Evolutionary conservation across 2,797 vertebrate species (phyloP), one percentile per base, ranked within the genome.

Genomic region (Petrocephalus schoutedeni): DNA sequence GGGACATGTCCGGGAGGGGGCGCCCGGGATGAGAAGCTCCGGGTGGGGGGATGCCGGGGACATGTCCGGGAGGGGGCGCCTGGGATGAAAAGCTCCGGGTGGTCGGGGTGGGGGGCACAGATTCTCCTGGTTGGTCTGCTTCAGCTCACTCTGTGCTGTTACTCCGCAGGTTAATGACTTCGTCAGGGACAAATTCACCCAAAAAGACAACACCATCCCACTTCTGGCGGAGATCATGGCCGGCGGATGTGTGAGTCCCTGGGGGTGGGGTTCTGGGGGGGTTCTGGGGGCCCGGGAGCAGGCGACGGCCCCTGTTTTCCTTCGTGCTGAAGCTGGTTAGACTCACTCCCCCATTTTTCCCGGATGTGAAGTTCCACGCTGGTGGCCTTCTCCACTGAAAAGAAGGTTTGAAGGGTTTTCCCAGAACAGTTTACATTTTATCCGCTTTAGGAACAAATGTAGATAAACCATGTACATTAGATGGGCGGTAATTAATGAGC

Each of bases 101-200:
- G 28, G 1, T 28, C 28, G 28, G 12, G 4, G 56, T 5, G 10
- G 45, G 58, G 10, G 7, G 6, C 19, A 28, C 19, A 21, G 45
- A 45, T 83, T 83, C 36, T n/a, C 49, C 41, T 53, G 3, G 89
- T 87, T 94, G 94, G 21, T 53, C 2, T 53, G 21, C 2, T 32
- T 14, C 51, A 32, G 51, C 45, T 57, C 28, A 32, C 6, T 23
- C 28, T 57, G 53, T 85, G 51, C 5, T 32, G 90, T 94, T 89
- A 91, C 28, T 90, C 93, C 93, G 90, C 94, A 98, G 97, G 91
- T 98, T 94, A 99, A 99, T 93, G 97, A 98, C 95, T 98, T 99
- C 94, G 96, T 99, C 93, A 96, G 97, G 95, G 97, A 99, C 95
- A 99, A 98, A 95, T 99, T 98, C 95, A 98, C 96, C 85, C 92